A percentile compares a stretch with the other conserved stretches of the same genome.
phyloP scores from a whole-genome alignment of 2,113 vertebrate genomes.

The Setophaga coronata region DNA sequence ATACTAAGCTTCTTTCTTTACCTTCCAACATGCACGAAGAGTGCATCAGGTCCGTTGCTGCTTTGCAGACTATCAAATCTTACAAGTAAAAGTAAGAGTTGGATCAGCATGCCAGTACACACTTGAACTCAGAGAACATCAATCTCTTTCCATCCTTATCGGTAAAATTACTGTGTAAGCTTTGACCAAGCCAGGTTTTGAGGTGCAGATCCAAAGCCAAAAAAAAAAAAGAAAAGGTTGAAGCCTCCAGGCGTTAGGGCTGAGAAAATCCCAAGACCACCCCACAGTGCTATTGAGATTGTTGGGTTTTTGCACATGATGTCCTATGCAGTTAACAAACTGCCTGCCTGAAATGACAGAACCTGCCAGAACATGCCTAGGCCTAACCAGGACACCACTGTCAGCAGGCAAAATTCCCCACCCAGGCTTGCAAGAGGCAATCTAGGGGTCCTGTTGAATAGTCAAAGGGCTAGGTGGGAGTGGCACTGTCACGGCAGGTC shows the following conservation, averaged over 20 bases:
- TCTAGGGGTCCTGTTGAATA: no score
- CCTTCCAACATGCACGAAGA: background rate
- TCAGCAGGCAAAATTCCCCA: background rate
- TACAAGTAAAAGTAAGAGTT: background rate
- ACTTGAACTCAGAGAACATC: background rate
- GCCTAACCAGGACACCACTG: background rate
- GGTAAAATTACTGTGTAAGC: background rate
- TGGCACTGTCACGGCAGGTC: background rate
- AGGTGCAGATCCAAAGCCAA: background rate
- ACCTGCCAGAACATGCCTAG: background rate
- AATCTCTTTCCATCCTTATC: background rate
- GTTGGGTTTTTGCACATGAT: background rate
- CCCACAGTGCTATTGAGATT: background rate
- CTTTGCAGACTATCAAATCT: background rate
- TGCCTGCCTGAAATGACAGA: background rate
- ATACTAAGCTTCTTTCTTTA: background rate
- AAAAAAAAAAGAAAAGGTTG: background rate
- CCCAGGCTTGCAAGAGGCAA: background rate
- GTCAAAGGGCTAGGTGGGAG: background rate
- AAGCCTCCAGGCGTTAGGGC: background rate
- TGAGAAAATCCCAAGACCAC: background rate
- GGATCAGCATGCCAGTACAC: accelerated
- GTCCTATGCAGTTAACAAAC: background rate
- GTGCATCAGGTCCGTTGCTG: background rate
- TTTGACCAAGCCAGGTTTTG: background rate